These are phyloP conservation scores for Spodoptera littoralis DNA, from an alignment of 2,888 invertebrate genomes.

Conservation along the genomic window DNA sequence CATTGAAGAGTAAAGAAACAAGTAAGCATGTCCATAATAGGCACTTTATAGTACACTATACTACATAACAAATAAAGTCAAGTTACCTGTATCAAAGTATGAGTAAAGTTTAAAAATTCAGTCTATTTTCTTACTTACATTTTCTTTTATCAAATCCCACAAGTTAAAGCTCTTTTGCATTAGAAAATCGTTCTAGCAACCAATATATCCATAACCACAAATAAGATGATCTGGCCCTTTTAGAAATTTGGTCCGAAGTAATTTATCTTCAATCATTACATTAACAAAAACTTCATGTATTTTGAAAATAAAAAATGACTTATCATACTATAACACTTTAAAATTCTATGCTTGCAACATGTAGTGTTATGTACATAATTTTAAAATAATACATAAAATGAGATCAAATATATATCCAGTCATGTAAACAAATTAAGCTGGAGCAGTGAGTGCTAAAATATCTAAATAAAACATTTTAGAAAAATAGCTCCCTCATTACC, in stretches of 20 bases:
- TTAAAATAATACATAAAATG: constrained; percentile 82
- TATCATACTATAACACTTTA: constrained; percentile 61
- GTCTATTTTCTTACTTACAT: constrained; percentile 80
- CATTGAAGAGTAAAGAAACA: constrained; percentile 41
- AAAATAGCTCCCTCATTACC: constrained; percentile 61
- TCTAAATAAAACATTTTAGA: constrained; percentile 63
- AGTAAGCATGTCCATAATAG: constrained; percentile 59
- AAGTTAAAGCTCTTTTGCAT: constrained; percentile 84
- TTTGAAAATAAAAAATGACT: constrained; percentile 60
- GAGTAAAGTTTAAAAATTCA: constrained; percentile 84
- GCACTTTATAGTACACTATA: constrained; percentile 71
- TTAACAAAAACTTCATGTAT: constrained; percentile 54
- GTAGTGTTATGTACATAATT: constrained; percentile 74
- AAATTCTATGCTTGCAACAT: constrained; percentile 68
- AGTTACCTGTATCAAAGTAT: constrained; percentile 84
- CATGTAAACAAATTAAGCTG: constrained; percentile 70
- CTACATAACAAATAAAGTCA: constrained; percentile 74
- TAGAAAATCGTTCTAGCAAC: constrained; percentile 75
- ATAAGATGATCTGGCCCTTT: constrained; percentile 70
- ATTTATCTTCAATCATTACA: constrained; percentile 52
- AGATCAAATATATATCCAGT: constrained; percentile 84
- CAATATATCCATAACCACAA: constrained; percentile 68
- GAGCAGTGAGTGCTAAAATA: constrained; percentile 69
- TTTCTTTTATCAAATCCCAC: constrained; percentile 78
- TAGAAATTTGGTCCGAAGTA: constrained; percentile 78